phyloP scores from a whole-genome alignment of 2,113 vertebrate species.

The Camelus dromedarius region DNA sequence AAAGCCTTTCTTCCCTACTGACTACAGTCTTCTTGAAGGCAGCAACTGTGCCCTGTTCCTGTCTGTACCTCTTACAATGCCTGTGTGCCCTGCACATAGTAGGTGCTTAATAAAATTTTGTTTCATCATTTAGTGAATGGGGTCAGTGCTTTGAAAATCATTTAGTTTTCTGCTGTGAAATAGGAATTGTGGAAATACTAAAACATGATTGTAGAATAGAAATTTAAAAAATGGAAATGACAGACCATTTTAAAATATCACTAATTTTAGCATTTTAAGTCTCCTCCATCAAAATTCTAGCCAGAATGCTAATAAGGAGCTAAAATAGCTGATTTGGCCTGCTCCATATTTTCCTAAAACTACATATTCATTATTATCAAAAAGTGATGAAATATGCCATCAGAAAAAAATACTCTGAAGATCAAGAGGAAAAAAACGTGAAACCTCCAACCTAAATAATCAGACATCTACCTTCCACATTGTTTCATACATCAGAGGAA shows the following conservation, averaged over 20 bases:
- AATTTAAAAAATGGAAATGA: background rate
- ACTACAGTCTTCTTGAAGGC: background rate
- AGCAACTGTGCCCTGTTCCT: no score
- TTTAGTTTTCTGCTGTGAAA: background rate
- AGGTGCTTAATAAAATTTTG: background rate
- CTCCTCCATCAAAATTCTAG: background rate
- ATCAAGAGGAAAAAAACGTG: background rate
- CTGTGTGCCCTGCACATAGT: background rate
- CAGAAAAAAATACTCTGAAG: background rate
- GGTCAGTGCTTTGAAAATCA: background rate
- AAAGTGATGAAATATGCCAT: background rate
- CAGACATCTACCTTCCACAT: background rate
- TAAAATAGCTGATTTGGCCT: background rate
- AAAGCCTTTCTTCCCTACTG: background rate
- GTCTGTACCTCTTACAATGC: background rate
- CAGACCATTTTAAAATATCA: background rate
- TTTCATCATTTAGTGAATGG: background rate
- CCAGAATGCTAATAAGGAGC: background rate
- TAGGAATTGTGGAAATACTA: background rate
- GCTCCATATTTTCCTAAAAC: background rate
- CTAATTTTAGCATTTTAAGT: background rate
- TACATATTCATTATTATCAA: background rate
- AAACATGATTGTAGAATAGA: background rate
- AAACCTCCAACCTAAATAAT: background rate
- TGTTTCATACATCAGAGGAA: slow-evolving; percentile 31